Conservation (phyloP, 1,140 invertebrate genomes). For the Acromyrmex heyeri region DNA sequence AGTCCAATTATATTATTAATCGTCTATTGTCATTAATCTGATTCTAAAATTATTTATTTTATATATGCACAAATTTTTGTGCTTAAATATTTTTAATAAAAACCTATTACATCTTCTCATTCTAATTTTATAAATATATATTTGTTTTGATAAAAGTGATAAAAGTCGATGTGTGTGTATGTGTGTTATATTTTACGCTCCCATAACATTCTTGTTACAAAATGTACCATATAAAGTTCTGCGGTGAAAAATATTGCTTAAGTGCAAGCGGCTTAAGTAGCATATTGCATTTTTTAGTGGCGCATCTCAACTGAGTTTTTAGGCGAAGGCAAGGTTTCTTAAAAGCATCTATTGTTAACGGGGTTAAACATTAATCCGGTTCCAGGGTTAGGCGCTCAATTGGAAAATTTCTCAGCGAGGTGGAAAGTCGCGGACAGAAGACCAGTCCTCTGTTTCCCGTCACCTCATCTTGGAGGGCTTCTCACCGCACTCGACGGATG, state of each 20-base stretch:
- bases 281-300: constrained; percentile 51
- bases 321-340: constrained; percentile 5
- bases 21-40: background rate
- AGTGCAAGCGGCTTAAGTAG: constrained; percentile 48
- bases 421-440: constrained; percentile 37
- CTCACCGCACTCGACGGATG: constrained; percentile 40
- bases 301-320: constrained; percentile 14
- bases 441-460: constrained; percentile 47
- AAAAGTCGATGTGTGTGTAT: background rate
- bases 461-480: constrained; percentile 48
- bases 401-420: constrained; percentile 45
- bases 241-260: constrained; percentile 45
- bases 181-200: constrained; percentile 2
- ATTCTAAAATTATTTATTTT: background rate
- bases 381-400: constrained; percentile 41
- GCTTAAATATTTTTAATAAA: constrained; percentile 7
- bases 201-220: constrained; percentile 11
- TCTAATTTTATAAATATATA: background rate
- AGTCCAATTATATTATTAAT: background rate
- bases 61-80: background rate
- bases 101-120: background rate
- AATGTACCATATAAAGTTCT: constrained; percentile 23
- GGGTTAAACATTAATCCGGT: constrained; percentile 40
- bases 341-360: constrained; percentile 54
- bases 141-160: background rate